These are phyloP conservation scores for Eulemur macaco DNA, from an alignment of 2,113 vertebrate species.

Conservation along the genomic window DNA sequence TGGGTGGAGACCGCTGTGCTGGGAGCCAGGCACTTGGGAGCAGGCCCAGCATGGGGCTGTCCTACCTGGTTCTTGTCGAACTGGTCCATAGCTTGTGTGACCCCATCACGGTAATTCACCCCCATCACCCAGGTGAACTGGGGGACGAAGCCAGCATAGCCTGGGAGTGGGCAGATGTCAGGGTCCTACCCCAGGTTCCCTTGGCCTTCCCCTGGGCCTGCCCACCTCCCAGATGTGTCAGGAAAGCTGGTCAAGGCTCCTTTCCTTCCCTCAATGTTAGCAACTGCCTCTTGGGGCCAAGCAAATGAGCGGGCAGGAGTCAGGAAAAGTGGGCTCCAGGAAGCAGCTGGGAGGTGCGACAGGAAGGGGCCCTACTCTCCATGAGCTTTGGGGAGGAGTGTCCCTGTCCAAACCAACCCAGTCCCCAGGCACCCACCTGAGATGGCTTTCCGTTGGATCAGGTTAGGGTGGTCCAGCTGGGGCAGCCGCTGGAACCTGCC, in stretches of 20 bases:
- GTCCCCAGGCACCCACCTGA: slow-evolving; percentile 61
- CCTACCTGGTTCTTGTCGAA: slow-evolving; percentile 82
- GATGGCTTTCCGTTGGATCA: slow-evolving; percentile 80
- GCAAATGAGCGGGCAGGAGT: fast-evolving
- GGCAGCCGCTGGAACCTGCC: slow-evolving; percentile 66
- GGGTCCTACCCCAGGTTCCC: too few relatives aligned
- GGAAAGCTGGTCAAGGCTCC: background rate
- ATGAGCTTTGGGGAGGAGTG: too few relatives aligned
- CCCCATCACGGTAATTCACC: slow-evolving; percentile 40
- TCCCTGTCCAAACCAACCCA: background rate
- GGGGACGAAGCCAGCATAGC: slow-evolving; percentile 82
- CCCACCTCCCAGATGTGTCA: background rate
- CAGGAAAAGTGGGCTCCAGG: background rate
- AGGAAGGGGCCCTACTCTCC: background rate
- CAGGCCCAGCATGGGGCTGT: fast-evolving
- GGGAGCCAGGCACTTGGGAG: too few relatives aligned
- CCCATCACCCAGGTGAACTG: slow-evolving; percentile 55
- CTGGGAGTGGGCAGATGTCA: slow-evolving; percentile 30
- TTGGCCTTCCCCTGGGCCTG: background rate
- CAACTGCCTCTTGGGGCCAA: too few relatives aligned
- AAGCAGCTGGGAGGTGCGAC: background rate
- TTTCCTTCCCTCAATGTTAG: background rate
- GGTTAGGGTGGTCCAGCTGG: slow-evolving; percentile 73
- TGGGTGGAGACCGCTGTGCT: fast-evolving
- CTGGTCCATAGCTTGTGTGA: slow-evolving; percentile 78